Conservation (phyloP, 2,888 invertebrate genomes). For the Lepidochrysops patricia region DNA sequence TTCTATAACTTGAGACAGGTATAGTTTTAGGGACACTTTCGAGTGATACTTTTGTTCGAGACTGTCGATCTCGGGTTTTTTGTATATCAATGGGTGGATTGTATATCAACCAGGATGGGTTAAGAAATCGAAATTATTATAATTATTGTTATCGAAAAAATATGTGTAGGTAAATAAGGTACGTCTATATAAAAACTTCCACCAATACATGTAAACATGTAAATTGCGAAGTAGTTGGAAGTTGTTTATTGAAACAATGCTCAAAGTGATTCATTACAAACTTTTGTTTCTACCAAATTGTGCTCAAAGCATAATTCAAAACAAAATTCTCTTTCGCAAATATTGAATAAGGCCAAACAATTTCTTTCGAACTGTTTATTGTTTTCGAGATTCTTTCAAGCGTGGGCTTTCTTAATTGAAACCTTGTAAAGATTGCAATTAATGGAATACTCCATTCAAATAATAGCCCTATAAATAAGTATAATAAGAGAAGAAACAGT, state of each 20-base stretch:
- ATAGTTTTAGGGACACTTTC: too few relatives aligned
- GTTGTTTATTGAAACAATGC: slow-evolving; percentile 8
- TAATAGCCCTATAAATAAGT: too few relatives aligned
- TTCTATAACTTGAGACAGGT: too few relatives aligned
- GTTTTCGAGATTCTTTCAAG: slow-evolving; percentile 12
- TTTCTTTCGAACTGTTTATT: slow-evolving; percentile 13
- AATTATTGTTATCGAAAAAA: too few relatives aligned
- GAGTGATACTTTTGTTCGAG: too few relatives aligned
- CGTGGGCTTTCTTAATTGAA: background rate
- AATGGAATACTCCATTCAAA: background rate
- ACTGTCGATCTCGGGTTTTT: too few relatives aligned
- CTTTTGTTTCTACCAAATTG: slow-evolving; percentile 16
- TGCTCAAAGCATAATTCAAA: slow-evolving; percentile 16
- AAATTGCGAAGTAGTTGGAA: background rate
- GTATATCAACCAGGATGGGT: too few relatives aligned
- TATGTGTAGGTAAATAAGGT: too few relatives aligned
- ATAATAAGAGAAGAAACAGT: too few relatives aligned
- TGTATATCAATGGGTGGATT: too few relatives aligned
- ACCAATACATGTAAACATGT: background rate
- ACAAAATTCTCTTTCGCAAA: slow-evolving; percentile 13
- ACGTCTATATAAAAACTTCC: background rate
- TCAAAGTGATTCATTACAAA: slow-evolving; percentile 16
- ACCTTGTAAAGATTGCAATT: background rate
- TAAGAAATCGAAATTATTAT: too few relatives aligned
- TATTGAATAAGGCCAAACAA: slow-evolving; percentile 14